Evolutionary conservation across 2,113 vertebrate genomes (phyloP), one percentile per base, ranked within the genome.

Genomic region (Phrynosoma blainvillii): DNA sequence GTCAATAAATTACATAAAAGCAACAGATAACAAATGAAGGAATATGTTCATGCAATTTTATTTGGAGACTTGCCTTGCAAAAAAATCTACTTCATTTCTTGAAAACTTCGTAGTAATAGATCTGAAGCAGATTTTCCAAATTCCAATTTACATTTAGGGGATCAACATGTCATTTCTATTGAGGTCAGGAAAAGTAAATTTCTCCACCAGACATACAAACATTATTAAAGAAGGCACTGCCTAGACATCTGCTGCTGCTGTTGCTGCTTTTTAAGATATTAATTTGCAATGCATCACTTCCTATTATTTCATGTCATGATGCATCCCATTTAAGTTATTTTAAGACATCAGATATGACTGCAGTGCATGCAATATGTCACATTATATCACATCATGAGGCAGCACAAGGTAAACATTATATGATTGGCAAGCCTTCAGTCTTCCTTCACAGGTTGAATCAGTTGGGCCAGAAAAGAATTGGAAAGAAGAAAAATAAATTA

Each of bases 301-400:
- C 30, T 93, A 88, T 90, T 92, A 92, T 93, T 93, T 94, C 68
- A 93, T 92, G 88, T 90, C 81, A 89, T 87, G 87, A 73, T 81
- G 84, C 93, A 84, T 66, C 91, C 77, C 86, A 87, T 89, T 89
- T 79, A 90, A 90, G 88, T 83, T 93, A 87, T 92, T 95, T 94
- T 88, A 90, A 86, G 81, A 84, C 77, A 78, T n/a, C 85, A 75
- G 73, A 87, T 92, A 65, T 87, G 84, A 84, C 84, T 92, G 85
- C 84, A 89, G 79, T 86, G 89, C 87, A 86, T 85, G 90, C 27
- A 0, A 0, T 86, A 71, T 84, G 91, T 79, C 93, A 82, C 0
- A 0, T 91, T 89, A 13, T 14, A 91, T 94, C 86, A 89, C 52
- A 90, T 94, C 92, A 91, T 71, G 81, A 84, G 83, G 87, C 52